These are phyloP conservation scores for Syritta pipiens DNA, from an alignment of 2,888 invertebrate genomes.

Conservation along the genomic window DNA sequence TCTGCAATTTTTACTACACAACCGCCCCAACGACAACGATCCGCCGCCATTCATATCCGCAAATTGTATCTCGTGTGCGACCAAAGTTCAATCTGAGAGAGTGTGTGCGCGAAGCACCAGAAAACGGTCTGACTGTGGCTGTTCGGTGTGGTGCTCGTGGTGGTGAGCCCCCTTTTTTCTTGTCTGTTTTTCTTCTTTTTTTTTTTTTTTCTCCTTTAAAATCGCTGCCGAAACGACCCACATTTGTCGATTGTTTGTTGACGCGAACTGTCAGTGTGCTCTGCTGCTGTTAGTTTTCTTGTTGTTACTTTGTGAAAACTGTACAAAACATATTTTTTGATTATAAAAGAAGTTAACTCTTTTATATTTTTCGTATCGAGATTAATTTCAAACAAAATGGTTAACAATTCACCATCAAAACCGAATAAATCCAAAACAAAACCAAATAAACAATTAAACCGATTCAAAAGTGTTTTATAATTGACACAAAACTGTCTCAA, in stretches of 20 bases:
- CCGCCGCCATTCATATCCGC: constrained; percentile 38
- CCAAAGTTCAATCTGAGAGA: constrained; percentile 36
- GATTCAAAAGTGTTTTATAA: constrained; percentile 56
- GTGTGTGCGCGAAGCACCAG: not conserved
- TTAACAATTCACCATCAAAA: constrained; percentile 42
- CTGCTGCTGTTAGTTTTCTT: constrained; percentile 11
- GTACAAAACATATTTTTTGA: too few relatives aligned
- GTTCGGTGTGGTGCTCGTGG: constrained; percentile 5
- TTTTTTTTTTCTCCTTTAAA: constrained; percentile 31
- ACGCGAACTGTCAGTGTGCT: constrained; percentile 39
- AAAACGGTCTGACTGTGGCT: not conserved
- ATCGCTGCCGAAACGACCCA: constrained; percentile 40
- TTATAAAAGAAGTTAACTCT: too few relatives aligned
- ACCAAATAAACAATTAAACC: constrained; percentile 61
- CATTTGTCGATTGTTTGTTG: constrained; percentile 60
- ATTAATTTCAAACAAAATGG: constrained; percentile 43
- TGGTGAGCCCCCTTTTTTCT: constrained; percentile 61
- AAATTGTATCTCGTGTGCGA: constrained; percentile 27
- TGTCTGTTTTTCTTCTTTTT: not conserved
- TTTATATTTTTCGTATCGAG: constrained; percentile 22
- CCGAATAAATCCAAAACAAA: constrained; percentile 54
- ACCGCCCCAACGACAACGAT: constrained; percentile 12
- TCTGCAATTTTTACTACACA: constrained; percentile 20
- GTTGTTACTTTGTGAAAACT: constrained; percentile 40
- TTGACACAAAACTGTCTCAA: constrained; percentile 31